These are phyloP conservation scores for Clanis bilineata DNA, from an alignment of 2,888 invertebrate species.

Conservation along the genomic window DNA sequence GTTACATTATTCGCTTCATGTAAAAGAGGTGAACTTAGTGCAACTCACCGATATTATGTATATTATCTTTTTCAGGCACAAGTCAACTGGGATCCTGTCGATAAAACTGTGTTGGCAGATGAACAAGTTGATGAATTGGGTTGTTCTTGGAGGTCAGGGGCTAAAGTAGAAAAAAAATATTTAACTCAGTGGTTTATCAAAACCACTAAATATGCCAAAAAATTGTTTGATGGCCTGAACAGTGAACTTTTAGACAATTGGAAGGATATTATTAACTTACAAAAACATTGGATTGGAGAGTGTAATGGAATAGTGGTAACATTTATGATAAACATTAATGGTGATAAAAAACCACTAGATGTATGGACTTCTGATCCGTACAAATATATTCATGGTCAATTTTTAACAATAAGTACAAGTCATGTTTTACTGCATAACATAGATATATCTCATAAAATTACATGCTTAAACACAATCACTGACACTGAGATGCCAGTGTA, in stretches of 20 bases:
- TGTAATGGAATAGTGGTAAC: slow-evolving; percentile 90
- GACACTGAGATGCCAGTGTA: slow-evolving; percentile 84
- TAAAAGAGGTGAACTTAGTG: no score
- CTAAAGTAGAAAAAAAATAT: slow-evolving; percentile 93
- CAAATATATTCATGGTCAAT: slow-evolving; percentile 86
- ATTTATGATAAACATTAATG: slow-evolving; percentile 75
- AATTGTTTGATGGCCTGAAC: slow-evolving; percentile 86
- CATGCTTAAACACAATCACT: slow-evolving; percentile 87
- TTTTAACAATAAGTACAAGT: slow-evolving; percentile 82
- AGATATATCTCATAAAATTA: slow-evolving; percentile 32
- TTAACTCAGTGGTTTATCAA: slow-evolving; percentile 97
- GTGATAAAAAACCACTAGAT: slow-evolving; percentile 60
- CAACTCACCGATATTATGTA: no score
- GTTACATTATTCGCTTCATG: no score
- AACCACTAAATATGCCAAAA: slow-evolving; percentile 92
- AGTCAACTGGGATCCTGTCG: slow-evolving; percentile 99
- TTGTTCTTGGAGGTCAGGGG: slow-evolving; percentile 98
- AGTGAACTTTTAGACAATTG: slow-evolving; percentile 88
- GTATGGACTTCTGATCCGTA: slow-evolving; percentile 91
- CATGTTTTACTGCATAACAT: slow-evolving; percentile 57
- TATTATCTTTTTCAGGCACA: slow-evolving; percentile 81
- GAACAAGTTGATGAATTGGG: slow-evolving; percentile 98
- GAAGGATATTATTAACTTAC: slow-evolving; percentile 92
- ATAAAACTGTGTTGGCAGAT: slow-evolving; percentile 97
- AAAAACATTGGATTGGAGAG: slow-evolving; percentile 95